These are phyloP conservation scores for Crossoptilon crossoptilon DNA, from an alignment of 2,797 vertebrate species.

Conservation along the genomic window DNA sequence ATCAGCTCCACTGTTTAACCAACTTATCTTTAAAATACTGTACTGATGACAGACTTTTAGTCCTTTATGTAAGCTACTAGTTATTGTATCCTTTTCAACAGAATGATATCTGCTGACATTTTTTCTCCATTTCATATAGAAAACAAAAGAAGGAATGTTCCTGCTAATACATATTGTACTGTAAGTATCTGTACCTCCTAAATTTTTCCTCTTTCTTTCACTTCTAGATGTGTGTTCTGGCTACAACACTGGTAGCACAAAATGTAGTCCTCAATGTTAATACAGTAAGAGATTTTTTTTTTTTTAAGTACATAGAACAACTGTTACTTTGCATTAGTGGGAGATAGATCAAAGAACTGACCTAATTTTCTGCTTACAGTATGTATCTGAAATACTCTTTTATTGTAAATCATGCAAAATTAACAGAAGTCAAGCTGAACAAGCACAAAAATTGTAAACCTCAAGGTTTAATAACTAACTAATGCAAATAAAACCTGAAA, in stretches of 20 bases:
- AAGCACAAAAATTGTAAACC: not conserved
- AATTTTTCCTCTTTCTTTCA: not conserved
- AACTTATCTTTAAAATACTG: not conserved
- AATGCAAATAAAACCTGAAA: not conserved
- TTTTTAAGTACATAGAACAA: not conserved
- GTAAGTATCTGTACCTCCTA: slow-evolving; percentile 68
- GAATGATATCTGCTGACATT: slow-evolving; percentile 3
- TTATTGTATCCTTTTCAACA: not conserved
- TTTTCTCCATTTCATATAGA: slow-evolving; percentile 36
- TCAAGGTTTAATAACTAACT: not conserved
- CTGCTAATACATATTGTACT: not conserved
- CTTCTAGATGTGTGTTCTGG: not conserved
- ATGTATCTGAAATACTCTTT: not conserved
- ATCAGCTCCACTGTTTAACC: not conserved
- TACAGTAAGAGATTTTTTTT: not conserved
- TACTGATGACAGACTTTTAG: not conserved
- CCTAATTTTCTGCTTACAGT: not conserved
- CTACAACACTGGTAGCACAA: not conserved
- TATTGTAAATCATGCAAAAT: not conserved
- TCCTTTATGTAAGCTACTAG: not conserved
- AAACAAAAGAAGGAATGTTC: slow-evolving; percentile 31
- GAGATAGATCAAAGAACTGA: not conserved
- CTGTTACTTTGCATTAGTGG: not conserved
- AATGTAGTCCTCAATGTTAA: not conserved
- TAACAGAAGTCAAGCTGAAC: not conserved